These are phyloP conservation scores for Tethea ocularis DNA, from an alignment of 2,888 invertebrate species.

Conservation along the genomic window DNA sequence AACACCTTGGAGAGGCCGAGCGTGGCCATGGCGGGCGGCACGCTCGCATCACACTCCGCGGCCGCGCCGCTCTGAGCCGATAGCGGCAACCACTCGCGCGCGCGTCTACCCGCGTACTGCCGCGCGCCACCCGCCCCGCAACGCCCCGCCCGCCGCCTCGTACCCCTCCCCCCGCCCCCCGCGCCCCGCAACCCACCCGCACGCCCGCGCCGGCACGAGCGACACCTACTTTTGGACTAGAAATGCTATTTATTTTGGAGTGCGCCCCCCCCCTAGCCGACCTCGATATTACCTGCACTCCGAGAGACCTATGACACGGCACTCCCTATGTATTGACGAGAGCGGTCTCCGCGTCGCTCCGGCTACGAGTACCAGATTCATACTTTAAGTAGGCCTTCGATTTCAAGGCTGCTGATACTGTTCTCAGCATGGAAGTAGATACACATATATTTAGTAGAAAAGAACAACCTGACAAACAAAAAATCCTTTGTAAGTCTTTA, in stretches of 20 bases:
- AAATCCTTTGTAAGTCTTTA: neutral
- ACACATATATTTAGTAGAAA: neutral
- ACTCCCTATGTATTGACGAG: neutral
- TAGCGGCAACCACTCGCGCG: slow-evolving; percentile 60
- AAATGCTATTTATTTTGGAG: slow-evolving; percentile 24
- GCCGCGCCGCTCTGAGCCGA: slow-evolving; percentile 63
- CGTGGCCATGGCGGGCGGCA: slow-evolving; percentile 91
- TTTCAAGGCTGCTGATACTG: neutral
- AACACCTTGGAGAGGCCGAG: slow-evolving; percentile 98
- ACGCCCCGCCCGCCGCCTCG: slow-evolving; percentile 19
- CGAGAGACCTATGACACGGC: slow-evolving; percentile 14
- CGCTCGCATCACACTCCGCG: slow-evolving; percentile 74
- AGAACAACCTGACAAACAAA: neutral
- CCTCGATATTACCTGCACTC: slow-evolving; percentile 17
- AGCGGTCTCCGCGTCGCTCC: neutral
- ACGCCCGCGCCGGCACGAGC: slow-evolving; percentile 27
- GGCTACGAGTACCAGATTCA: neutral
- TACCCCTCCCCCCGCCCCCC: slow-evolving; percentile 23
- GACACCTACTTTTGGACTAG: slow-evolving; percentile 45
- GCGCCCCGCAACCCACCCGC: slow-evolving; percentile 20
- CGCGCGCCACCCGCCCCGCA: slow-evolving; percentile 28
- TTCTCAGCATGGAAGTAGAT: too few relatives aligned
- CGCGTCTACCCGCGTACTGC: slow-evolving; percentile 50
- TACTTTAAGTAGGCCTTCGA: neutral
- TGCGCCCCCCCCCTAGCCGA: slow-evolving; percentile 19